Percentiles rank a stretch among this genome's conserved stretches.
These are phyloP conservation scores for Fistularia commersonii DNA, from an alignment of 2,797 vertebrate species.

Conservation along the genomic window DNA sequence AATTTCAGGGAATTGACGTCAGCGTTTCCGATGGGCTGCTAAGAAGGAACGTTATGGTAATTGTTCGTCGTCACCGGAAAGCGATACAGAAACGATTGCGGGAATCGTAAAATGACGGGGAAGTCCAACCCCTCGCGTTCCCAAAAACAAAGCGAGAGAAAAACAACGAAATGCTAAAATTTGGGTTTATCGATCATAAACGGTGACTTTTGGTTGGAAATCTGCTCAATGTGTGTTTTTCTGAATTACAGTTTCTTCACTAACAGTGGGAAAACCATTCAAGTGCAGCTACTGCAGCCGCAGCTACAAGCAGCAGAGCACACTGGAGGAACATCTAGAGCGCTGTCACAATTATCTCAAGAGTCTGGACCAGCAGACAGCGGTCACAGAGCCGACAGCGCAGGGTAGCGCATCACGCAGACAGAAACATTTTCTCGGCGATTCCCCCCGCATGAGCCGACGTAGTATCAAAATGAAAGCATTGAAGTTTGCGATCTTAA, in stretches of 20 bases:
- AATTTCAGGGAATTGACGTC: constrained; percentile 71
- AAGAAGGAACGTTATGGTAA: constrained; percentile 53
- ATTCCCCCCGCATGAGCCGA: no score
- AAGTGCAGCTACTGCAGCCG: constrained; percentile 96
- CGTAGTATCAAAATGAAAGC: neutral
- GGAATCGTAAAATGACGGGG: constrained; percentile 52
- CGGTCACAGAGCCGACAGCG: constrained; percentile 65
- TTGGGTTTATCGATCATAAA: neutral
- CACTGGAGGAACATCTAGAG: constrained; percentile 92
- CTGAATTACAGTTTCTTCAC: constrained; percentile 84
- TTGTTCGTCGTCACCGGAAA: constrained; percentile 37
- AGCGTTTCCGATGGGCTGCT: constrained; percentile 33
- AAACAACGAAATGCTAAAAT: neutral
- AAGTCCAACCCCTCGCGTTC: constrained; percentile 13
- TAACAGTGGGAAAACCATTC: constrained; percentile 90
- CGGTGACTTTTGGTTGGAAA: neutral
- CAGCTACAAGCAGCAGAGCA: constrained; percentile 95
- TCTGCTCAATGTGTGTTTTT: constrained; percentile 8
- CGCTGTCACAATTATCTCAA: constrained; percentile 91
- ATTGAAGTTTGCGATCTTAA: neutral
- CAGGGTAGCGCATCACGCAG: constrained; percentile 64
- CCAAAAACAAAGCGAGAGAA: no score
- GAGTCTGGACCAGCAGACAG: constrained; percentile 82
- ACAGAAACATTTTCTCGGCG: neutral
- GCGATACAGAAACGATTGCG: constrained; percentile 30